Evolutionary conservation across 2,113 vertebrate genomes (phyloP).

Genomic region (Perognathus longimembris): DNA sequence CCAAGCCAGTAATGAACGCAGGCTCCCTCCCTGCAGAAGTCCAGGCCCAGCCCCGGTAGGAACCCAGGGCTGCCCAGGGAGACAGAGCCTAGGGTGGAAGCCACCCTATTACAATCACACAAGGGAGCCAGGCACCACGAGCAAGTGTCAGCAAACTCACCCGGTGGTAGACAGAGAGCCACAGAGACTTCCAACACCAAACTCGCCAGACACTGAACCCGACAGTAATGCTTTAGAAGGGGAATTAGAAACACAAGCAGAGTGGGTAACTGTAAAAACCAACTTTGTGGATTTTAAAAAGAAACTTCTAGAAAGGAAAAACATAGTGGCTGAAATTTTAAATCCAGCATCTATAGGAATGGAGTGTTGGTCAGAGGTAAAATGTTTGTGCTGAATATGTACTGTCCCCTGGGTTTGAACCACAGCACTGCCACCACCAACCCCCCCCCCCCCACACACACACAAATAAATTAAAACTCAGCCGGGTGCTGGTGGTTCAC

Average conservation of each 20-base stretch:
- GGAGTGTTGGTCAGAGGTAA: not conserved
- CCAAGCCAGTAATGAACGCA: slow-evolving; percentile 47
- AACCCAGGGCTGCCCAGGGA: not conserved
- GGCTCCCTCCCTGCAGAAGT: slow-evolving; percentile 57
- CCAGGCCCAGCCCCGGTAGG: not conserved
- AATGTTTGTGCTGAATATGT: not conserved
- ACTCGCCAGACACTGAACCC: not conserved
- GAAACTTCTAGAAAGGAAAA: not conserved
- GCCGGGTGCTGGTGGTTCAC: no score
- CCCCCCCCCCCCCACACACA: not conserved
- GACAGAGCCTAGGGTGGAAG: not conserved
- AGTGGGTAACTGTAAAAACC: not conserved
- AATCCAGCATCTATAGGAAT: not conserved
- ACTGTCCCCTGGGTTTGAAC: not conserved
- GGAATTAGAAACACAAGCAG: no score
- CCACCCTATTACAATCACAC: no score
- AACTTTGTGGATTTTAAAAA: not conserved
- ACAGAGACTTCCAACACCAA: not conserved
- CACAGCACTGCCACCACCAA: not conserved
- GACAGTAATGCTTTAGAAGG: no score
- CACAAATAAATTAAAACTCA: not conserved
- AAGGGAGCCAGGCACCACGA: not conserved
- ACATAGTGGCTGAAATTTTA: not conserved
- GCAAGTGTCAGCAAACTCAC: slow-evolving; percentile 19
- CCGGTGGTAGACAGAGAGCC: slow-evolving; percentile 23